phyloP scores from a whole-genome alignment of 2,797 vertebrate genomes.

The Halcyon leucocephala region DNA sequence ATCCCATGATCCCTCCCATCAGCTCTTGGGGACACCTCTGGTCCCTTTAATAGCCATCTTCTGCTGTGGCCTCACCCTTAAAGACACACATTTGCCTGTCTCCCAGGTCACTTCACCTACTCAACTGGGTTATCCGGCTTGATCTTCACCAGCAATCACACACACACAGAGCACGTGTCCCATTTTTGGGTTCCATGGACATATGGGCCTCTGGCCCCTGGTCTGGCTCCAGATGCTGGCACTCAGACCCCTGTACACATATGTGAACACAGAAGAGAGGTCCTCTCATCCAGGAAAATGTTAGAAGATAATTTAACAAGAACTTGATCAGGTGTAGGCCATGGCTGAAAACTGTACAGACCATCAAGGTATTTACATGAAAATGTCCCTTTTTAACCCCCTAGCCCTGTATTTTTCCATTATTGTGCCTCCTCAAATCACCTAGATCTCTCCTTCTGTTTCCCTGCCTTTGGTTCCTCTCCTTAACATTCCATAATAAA shows the following conservation, averaged over 20 bases:
- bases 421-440: background rate
- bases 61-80: background rate
- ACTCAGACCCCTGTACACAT: background rate
- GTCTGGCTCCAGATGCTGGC: background rate
- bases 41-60: background rate
- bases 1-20: fast-evolving
- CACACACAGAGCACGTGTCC: fast-evolving
- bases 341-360: background rate
- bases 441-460: background rate
- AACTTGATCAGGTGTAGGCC: background rate
- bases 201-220: background rate
- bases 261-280: background rate
- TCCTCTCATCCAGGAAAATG: background rate
- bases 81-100: background rate
- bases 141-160: background rate
- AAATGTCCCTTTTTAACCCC: background rate
- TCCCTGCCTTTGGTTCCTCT: background rate
- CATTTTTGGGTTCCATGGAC: background rate
- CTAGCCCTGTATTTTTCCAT: background rate
- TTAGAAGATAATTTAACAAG: background rate
- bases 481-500: background rate
- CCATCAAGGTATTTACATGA: background rate
- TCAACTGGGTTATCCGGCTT: fast-evolving
- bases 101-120: background rate
- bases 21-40: background rate